phyloP scores from a whole-genome alignment of 2,797 vertebrate genomes.

The Myoxocephalus aenaeus region DNA sequence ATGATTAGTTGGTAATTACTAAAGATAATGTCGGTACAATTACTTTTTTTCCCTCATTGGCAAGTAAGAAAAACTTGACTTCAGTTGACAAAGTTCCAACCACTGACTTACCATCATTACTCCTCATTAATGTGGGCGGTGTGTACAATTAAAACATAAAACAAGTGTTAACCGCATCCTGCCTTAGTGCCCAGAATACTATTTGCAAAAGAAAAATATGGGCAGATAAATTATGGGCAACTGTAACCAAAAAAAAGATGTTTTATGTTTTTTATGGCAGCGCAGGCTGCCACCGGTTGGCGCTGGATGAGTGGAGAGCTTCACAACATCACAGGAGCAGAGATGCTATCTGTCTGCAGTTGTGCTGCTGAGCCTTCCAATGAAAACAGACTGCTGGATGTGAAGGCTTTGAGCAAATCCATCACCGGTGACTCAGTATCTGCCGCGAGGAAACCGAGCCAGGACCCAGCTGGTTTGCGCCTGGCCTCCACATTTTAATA shows the following conservation, averaged over 20 bases:
- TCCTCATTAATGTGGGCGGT: not conserved
- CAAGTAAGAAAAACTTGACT: not conserved
- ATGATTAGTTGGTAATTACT: slow-evolving; percentile 15
- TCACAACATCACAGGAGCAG: slow-evolving; percentile 54
- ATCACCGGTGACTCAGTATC: slow-evolving; percentile 36
- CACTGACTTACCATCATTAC: slow-evolving; percentile 11
- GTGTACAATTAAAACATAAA: slow-evolving; percentile 39
- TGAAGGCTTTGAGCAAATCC: slow-evolving; percentile 49
- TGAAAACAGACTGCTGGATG: slow-evolving; percentile 63
- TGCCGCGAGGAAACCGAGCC: slow-evolving; percentile 16
- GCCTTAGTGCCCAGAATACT: slow-evolving; percentile 14
- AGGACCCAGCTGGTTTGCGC: slow-evolving; percentile 4
- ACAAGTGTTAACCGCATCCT: slow-evolving; percentile 42
- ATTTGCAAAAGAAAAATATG: slow-evolving; percentile 41
- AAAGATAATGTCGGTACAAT: not conserved
- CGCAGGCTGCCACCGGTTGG: slow-evolving; percentile 48
- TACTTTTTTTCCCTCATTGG: not conserved
- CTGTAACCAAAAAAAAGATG: slow-evolving; percentile 34
- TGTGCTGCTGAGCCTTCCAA: slow-evolving; percentile 55
- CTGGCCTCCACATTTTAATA: not conserved
- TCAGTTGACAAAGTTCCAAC: slow-evolving; percentile 17
- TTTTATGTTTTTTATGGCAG: slow-evolving; percentile 66
- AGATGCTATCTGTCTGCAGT: slow-evolving; percentile 65
- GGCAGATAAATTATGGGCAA: slow-evolving; percentile 27
- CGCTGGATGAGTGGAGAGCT: slow-evolving; percentile 51